Conservation (phyloP, 2,113 vertebrate species). For the Talpa occidentalis region DNA sequence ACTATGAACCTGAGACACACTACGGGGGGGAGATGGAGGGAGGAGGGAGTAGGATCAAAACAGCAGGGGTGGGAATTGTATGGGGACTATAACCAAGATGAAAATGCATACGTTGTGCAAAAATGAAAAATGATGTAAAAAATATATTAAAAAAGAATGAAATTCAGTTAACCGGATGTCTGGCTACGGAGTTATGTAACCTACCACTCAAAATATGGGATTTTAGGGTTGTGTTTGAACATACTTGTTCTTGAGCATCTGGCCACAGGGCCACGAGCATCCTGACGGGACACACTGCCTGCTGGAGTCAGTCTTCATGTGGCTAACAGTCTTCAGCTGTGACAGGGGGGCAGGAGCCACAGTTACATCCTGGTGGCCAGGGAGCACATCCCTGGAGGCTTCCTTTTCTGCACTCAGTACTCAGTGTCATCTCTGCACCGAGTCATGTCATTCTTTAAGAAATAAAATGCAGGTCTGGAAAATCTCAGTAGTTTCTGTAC, state of each 20-base stretch:
- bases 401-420: neutral
- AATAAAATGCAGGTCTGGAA: neutral
- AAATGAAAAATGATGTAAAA: too few species aligned
- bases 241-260: neutral
- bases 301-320: neutral
- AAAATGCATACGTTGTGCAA: too few species aligned
- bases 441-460: neutral
- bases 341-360: neutral
- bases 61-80: too few species aligned
- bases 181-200: neutral
- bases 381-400: neutral
- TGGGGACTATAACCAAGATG: too few species aligned
- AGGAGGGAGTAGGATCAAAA: too few species aligned
- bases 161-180: neutral
- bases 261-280: neutral
- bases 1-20: too few species aligned
- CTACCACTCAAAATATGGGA: neutral
- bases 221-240: conserved; percentile 11
- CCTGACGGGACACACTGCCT: conserved; percentile 13
- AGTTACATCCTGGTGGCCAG: neutral
- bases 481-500: neutral
- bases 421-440: neutral
- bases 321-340: neutral
- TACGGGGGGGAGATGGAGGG: too few species aligned
- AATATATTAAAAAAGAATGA: too few species aligned